Conservation (phyloP, 2,888 invertebrate species). For the Oasisia sp. region DNA sequence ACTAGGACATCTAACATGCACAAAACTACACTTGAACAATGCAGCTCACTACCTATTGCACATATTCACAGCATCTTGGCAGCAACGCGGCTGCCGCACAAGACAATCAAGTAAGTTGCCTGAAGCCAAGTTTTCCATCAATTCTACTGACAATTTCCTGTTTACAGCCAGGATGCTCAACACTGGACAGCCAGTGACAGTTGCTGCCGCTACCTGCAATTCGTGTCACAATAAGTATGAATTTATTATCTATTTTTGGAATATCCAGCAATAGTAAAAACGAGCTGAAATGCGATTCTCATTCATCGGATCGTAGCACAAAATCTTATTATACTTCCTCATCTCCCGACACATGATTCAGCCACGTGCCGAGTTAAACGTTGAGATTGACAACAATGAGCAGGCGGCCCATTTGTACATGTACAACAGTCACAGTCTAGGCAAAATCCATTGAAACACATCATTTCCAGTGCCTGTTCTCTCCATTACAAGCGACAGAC, state of each 20-base stretch:
- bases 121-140: not conserved
- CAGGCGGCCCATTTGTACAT: not conserved
- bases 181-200: constrained; percentile 6
- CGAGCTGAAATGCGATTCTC: not conserved
- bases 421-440: not conserved
- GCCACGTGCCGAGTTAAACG: not conserved
- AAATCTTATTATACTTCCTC: not conserved
- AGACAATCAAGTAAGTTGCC: not conserved
- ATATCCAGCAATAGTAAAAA: not conserved
- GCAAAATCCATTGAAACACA: not conserved
- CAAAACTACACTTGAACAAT: constrained; percentile 17
- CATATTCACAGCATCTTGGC: constrained; percentile 13
- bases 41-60: constrained; percentile 7
- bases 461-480: not conserved
- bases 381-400: not conserved
- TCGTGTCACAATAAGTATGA: not conserved
- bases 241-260: not conserved
- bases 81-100: not conserved
- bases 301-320: not conserved
- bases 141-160: not conserved
- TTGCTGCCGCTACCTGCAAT: not conserved
- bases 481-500: not conserved
- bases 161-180: not conserved
- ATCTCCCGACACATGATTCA: not conserved
- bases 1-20: constrained; percentile 17